Conservation (phyloP, 2,113 vertebrate genomes). For the Physeter macrocephalus region DNA sequence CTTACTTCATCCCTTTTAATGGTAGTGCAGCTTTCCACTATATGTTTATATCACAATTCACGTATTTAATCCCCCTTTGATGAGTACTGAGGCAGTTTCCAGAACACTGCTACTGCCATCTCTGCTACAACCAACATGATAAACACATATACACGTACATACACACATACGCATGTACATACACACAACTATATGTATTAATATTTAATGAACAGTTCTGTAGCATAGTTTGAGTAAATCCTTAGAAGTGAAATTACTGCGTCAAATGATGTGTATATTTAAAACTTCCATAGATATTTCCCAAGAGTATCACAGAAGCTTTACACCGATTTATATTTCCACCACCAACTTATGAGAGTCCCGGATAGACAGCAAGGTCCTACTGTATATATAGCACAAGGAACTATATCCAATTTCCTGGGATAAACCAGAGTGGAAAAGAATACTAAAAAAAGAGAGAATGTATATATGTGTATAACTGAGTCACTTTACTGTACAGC, state of each 20-base stretch:
- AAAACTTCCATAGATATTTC: neutral
- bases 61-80: neutral
- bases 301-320: neutral
- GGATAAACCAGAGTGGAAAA: neutral
- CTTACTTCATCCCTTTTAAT: neutral
- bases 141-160: neutral
- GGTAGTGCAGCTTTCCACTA: neutral
- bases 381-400: neutral
- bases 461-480: neutral
- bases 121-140: neutral
- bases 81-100: neutral
- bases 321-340: neutral
- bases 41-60: neutral
- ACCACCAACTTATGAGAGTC: neutral
- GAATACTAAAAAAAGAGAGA: neutral
- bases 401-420: neutral
- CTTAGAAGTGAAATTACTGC: neutral
- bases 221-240: neutral
- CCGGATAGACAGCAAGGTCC: neutral
- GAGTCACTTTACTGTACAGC: neutral
- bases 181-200: neutral
- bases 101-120: neutral
- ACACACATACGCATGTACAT: neutral
- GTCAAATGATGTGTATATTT: neutral
- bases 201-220: neutral